phyloP scores from a whole-genome alignment of 2,113 vertebrate species.

The Prietella phreatophila region DNA sequence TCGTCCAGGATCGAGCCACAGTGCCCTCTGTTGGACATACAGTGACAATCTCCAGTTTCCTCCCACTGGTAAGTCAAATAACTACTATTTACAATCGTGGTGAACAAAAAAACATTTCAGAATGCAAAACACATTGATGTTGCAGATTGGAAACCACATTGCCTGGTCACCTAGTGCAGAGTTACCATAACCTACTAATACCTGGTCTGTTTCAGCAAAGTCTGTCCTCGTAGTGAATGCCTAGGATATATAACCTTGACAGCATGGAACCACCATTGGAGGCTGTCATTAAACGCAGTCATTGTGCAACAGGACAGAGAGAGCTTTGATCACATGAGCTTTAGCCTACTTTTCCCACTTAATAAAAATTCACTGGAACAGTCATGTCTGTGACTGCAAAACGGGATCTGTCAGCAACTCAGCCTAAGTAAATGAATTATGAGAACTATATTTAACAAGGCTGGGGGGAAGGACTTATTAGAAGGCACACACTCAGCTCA shows the following conservation, averaged over 20 bases:
- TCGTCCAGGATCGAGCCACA: too few relatives aligned
- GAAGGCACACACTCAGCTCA: conserved; percentile 49
- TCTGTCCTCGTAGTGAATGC: conserved; percentile 17
- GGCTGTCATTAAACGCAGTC: conserved; percentile 22
- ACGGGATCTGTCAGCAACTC: conserved; percentile 56
- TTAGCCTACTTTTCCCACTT: conserved; percentile 27
- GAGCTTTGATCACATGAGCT: conserved; percentile 52
- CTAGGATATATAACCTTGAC: conserved; percentile 10
- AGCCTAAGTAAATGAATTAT: conserved; percentile 54
- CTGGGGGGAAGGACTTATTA: conserved; percentile 44
- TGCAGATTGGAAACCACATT: not conserved
- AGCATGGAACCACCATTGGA: conserved; percentile 1
- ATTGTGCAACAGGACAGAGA: conserved; percentile 12
- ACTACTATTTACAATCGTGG: not conserved
- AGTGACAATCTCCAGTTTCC: not conserved
- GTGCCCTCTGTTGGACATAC: too few relatives aligned
- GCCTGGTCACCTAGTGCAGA: not conserved
- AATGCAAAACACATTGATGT: not conserved
- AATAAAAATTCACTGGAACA: conserved; percentile 47
- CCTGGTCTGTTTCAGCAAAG: conserved; percentile 15
- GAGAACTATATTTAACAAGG: conserved; percentile 55
- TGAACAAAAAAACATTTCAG: not conserved
- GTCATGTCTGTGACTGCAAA: conserved; percentile 40
- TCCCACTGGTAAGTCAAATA: not conserved
- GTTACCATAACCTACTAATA: not conserved